A percentile compares a stretch with the other conserved stretches of the same genome.
phyloP scores from a whole-genome alignment of 2,797 vertebrate genomes.

The Denticeps clupeoides region DNA sequence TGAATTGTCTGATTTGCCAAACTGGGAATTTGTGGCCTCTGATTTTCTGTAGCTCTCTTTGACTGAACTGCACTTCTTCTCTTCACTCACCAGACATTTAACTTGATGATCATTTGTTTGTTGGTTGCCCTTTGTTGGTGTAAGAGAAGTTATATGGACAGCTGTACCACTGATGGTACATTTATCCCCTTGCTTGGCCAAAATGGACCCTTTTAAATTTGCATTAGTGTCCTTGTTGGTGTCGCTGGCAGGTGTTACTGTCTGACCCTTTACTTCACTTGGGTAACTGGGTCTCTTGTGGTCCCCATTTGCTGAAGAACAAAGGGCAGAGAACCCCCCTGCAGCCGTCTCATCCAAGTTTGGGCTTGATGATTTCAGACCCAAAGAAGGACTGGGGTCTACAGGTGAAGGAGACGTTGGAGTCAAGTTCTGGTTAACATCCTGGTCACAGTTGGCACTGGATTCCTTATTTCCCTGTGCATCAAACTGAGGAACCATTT shows the following conservation, averaged over 20 bases:
- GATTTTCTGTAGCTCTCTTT: conserved; percentile 17
- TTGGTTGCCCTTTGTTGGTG: conserved; percentile 28
- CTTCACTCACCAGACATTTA: conserved; percentile 29
- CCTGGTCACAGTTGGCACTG: conserved; percentile 48
- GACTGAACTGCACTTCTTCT: conserved; percentile 18
- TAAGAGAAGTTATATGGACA: neutral
- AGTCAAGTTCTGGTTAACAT: conserved; percentile 41
- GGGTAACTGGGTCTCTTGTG: conserved; percentile 32
- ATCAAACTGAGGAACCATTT: conserved; percentile 63
- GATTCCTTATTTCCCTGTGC: conserved; percentile 49
- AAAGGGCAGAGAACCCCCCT: conserved; percentile 34
- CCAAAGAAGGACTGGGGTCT: conserved; percentile 16
- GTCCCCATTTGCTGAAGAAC: conserved; percentile 34
- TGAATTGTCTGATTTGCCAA: conserved; percentile 19
- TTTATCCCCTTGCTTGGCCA: conserved; percentile 31
- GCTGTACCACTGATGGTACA: conserved; percentile 31
- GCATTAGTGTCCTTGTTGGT: conserved; percentile 43
- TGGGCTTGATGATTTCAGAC: too few species aligned
- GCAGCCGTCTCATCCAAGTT: conserved; percentile 17
- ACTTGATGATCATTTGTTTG: conserved; percentile 34
- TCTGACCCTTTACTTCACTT: conserved; percentile 27
- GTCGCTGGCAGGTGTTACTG: conserved; percentile 26
- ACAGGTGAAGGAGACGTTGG: conserved; percentile 47
- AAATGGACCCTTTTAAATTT: conserved; percentile 34
- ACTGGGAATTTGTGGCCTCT: conserved; percentile 12